Evolutionary conservation across 2,113 vertebrate species (phyloP).

Genomic region (Pomatostomus ruficeps): DNA sequence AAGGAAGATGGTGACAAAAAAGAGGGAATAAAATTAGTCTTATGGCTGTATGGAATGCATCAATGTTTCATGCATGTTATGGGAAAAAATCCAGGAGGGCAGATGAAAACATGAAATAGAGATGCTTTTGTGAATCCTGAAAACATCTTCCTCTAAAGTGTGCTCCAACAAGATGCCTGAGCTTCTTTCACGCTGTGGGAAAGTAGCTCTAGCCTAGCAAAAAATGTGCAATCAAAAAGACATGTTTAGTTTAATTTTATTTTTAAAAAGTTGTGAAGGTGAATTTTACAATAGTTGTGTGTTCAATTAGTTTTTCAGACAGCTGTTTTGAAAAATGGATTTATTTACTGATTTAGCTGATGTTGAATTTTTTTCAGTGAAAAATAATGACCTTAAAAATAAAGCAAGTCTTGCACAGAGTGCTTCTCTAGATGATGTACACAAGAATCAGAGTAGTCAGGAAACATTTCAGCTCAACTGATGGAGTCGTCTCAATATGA

Average conservation of each 20-base stretch:
- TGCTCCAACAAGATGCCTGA: not conserved
- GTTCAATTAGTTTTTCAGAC: not conserved
- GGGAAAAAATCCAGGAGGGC: not conserved
- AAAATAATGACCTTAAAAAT: not conserved
- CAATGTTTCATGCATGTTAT: not conserved
- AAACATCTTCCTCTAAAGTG: not conserved
- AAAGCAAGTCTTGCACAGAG: not conserved
- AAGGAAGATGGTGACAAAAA: slow-evolving; percentile 37
- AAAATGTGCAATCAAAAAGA: not conserved
- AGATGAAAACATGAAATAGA: slow-evolving; percentile 18
- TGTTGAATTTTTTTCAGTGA: not conserved
- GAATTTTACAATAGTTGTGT: not conserved
- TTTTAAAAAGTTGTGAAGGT: not conserved
- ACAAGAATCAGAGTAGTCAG: not conserved
- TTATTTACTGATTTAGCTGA: not conserved
- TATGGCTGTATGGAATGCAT: not conserved
- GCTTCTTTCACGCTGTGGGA: not conserved
- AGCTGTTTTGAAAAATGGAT: not conserved
- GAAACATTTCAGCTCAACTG: not conserved
- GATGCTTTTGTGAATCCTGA: not conserved
- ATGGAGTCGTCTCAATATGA: not conserved
- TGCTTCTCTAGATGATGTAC: not conserved
- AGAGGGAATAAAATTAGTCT: slow-evolving; percentile 26
- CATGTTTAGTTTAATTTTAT: slow-evolving; percentile 16
- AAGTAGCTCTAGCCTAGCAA: not conserved